phyloP scores from a whole-genome alignment of 1,140 invertebrate species.

The Leptinotarsa defecta region DNA sequence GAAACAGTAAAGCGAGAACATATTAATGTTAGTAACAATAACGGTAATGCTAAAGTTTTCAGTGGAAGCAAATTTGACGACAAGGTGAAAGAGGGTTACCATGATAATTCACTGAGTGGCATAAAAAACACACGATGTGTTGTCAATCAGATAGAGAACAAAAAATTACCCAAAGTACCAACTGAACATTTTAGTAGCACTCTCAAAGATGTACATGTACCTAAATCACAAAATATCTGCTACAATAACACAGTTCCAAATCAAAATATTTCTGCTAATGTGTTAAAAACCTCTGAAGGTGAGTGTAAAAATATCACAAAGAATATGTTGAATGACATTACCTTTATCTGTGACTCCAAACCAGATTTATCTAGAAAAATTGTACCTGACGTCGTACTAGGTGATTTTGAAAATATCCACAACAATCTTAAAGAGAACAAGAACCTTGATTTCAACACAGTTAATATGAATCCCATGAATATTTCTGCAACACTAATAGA shows the following conservation, averaged over 20 bases:
- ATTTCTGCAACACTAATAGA: background rate
- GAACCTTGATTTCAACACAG: background rate
- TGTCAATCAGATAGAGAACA: background rate
- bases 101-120: too few species aligned
- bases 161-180: background rate
- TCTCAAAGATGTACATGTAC: background rate
- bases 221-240: background rate
- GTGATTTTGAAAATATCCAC: background rate
- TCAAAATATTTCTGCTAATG: background rate
- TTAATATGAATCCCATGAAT: background rate
- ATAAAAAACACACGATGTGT: too few species aligned
- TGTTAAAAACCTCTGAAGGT: background rate
- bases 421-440: background rate
- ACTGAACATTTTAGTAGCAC: background rate
- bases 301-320: background rate
- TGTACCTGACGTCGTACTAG: background rate
- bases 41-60: too few species aligned
- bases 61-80: too few species aligned
- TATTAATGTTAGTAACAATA: too few species aligned
- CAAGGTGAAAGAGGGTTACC: too few species aligned
- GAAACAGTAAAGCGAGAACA: too few species aligned
- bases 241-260: background rate
- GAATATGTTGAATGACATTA: background rate
- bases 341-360: background rate
- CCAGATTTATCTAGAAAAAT: background rate